phyloP scores from a whole-genome alignment of 2,888 invertebrate species.

The Oxyscelio sp. region DNA sequence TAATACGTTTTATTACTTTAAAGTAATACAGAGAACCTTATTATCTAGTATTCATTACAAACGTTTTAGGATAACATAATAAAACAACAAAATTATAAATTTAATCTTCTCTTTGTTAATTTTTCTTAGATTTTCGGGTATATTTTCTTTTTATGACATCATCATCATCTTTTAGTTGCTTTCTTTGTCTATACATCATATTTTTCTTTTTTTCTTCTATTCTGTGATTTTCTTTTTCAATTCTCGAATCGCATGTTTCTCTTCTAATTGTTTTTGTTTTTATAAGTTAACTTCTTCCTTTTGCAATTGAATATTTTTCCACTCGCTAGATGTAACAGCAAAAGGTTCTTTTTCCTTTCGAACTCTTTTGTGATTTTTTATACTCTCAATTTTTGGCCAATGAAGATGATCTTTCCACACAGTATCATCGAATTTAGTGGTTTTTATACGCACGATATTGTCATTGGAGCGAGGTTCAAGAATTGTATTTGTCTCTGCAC shows the following conservation, averaged over 20 bases:
- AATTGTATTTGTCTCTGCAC: too few species aligned
- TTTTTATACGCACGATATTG: too few species aligned
- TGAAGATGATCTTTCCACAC: slow-evolving; percentile 20
- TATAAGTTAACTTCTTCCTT: slow-evolving; percentile 17
- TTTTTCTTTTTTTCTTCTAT: slow-evolving; percentile 5
- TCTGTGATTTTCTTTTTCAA: slow-evolving; percentile 29
- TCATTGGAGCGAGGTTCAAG: too few species aligned
- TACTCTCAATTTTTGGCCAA: slow-evolving; percentile 36
- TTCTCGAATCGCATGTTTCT: slow-evolving; percentile 25
- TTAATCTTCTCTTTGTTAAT: too few species aligned
- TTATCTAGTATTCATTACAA: too few species aligned
- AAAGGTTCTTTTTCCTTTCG: slow-evolving; percentile 22
- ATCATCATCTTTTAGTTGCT: background rate
- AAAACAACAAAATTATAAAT: too few species aligned
- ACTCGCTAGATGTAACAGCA: slow-evolving; percentile 14
- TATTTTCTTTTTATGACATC: background rate
- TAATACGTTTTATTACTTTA: too few species aligned
- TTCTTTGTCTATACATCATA: slow-evolving; percentile 1
- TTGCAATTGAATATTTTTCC: slow-evolving; percentile 31
- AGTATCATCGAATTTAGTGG: too few species aligned
- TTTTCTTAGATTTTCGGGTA: too few species aligned
- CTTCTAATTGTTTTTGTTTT: slow-evolving; percentile 27
- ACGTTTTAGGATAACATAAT: too few species aligned
- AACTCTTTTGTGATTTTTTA: background rate
- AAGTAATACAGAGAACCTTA: too few species aligned